Evolutionary conservation across 2,113 vertebrate species (phyloP), one percentile per base, ranked within the genome.

Genomic region (Syngnathus scovelli): DNA sequence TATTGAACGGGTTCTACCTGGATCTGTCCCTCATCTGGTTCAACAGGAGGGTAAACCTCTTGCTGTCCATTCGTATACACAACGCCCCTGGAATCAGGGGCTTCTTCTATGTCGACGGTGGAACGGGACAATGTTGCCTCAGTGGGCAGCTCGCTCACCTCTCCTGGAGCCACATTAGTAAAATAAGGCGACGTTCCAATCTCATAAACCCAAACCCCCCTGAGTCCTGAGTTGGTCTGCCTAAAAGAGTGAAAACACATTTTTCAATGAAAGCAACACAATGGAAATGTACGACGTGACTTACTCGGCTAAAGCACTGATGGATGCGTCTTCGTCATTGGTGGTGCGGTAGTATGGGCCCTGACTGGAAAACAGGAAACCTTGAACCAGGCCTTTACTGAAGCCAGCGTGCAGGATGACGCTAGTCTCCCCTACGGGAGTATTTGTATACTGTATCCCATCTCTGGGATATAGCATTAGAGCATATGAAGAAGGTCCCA

Each of bases 131-230:
- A 12, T 1, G 76, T 3, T 7, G 52, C 52, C 38, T 89, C 86
- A 1, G 74, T 64, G 7, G 85, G 74, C 60, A 82, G 33, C 0
- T 73, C 79, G 18, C 67, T 84, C 80, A 92, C 87, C n/a, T 93
- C 91, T 0, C 94, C 92, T 19, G 93, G 85, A 58, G 91, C 77
- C 11, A 96, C 79, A 0, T 85, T 91, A 5, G 52, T 76, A 65
- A 92, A 89, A 23, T 89, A 88, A 49, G 91, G 90, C 0, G 89
- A 90, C 1, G 93, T 93, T 36, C 96, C 94, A 0, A 97, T 93
- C 83, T 96, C 93, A 0, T 94, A 98, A 56, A 96, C 94, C 94
- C 95, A 98, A 39, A 94, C 67, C 0, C 96, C 96, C 16, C 73
- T 89, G 69, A 81, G 76, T 64, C 96, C 96, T 10, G 93, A 89